Percentiles rank a stretch among this genome's conserved stretches.
phyloP scores from a whole-genome alignment of 2,888 invertebrate genomes.

The Erebia epiphron region DNA sequence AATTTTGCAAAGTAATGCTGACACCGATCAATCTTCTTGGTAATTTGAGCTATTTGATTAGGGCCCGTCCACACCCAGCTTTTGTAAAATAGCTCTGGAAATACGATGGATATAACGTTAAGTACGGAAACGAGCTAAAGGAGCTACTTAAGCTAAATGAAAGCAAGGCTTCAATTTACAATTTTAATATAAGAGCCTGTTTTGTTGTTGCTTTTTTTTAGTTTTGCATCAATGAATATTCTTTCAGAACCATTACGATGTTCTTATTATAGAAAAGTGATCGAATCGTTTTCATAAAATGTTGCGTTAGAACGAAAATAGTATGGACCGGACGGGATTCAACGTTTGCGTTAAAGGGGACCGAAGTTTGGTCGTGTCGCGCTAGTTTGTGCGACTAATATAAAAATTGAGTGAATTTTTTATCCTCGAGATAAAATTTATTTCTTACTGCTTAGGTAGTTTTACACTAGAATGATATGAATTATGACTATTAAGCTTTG shows the following conservation, averaged over 20 bases:
- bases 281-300: too few relatives aligned
- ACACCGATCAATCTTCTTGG: conserved; percentile 2
- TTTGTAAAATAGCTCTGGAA: neutral
- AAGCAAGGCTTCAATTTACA: conserved; percentile 5
- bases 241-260: neutral
- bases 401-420: too few relatives aligned
- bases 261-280: too few relatives aligned
- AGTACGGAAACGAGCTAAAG: neutral
- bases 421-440: too few relatives aligned
- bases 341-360: too few relatives aligned
- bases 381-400: too few relatives aligned
- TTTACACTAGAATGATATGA: neutral
- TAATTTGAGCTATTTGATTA: conserved; percentile 8
- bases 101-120: neutral
- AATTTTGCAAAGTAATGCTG: conserved; percentile 10
- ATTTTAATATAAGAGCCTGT: conserved; percentile 7
- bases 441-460: too few relatives aligned
- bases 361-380: too few relatives aligned
- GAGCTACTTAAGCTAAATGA: conserved; percentile 10
- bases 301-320: too few relatives aligned
- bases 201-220: neutral
- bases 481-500: neutral
- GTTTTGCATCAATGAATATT: neutral
- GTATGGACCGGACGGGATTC: too few relatives aligned
- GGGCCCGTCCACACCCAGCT: conserved; percentile 3